phyloP scores from a whole-genome alignment of 2,797 vertebrate genomes.

The Calcarius lapponicus region DNA sequence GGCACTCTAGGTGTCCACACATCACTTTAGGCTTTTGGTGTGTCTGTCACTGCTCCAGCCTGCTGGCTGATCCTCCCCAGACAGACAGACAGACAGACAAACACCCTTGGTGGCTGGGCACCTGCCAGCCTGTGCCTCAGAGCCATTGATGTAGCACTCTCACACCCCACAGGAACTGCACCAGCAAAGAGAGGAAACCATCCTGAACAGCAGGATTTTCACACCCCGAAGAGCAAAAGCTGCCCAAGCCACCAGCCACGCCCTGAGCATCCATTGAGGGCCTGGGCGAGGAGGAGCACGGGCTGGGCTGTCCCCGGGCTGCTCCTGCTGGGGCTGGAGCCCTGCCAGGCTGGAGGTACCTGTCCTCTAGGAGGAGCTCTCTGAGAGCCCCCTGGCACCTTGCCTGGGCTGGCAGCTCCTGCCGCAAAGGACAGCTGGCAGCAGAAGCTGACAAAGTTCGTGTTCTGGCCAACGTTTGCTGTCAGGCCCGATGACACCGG shows the following conservation, averaged over 20 bases:
- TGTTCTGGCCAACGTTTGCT: neutral
- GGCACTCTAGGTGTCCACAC: neutral
- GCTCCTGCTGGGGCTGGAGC: neutral
- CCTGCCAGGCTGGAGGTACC: neutral
- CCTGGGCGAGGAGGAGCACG: neutral
- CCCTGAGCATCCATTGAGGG: neutral
- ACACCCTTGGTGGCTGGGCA: neutral
- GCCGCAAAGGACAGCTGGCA: neutral
- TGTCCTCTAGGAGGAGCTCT: neutral
- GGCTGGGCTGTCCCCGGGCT: neutral
- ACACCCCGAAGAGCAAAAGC: neutral
- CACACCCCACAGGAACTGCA: neutral
- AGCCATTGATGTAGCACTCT: neutral
- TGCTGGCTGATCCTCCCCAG: neutral
- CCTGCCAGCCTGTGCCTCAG: neutral
- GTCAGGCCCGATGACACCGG: neutral
- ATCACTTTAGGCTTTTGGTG: rapidly evolving
- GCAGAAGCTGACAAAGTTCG: neutral
- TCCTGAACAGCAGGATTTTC: neutral
- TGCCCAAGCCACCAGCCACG: neutral
- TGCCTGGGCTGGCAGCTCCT: neutral
- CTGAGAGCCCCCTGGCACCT: neutral
- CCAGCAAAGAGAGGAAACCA: neutral
- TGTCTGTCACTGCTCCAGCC: neutral
- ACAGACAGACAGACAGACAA: neutral